Evolutionary conservation across 2,797 vertebrate genomes (phyloP).

Genomic region (Ctenosaura bakeri): DNA sequence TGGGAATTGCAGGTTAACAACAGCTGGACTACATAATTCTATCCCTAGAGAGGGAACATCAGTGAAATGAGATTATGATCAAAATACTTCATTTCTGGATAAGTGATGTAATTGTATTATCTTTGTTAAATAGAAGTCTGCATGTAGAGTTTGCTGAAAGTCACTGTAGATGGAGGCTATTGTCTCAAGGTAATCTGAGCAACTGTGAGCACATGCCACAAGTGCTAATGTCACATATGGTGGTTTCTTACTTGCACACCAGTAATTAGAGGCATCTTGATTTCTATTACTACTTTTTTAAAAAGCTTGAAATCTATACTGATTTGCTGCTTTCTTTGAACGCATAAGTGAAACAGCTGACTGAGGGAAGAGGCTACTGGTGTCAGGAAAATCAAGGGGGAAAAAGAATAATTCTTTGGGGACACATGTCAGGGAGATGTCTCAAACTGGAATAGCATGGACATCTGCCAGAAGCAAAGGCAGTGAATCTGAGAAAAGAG

Average conservation of each 20-base stretch:
- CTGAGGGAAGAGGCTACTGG: conserved; percentile 38
- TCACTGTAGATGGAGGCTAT: background rate
- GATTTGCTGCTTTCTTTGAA: conserved; percentile 44
- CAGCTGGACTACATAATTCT: no score
- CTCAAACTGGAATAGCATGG: conserved; percentile 51
- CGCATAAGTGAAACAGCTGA: conserved; percentile 44
- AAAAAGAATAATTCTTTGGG: conserved; percentile 38
- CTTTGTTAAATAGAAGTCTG: background rate
- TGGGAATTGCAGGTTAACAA: no score
- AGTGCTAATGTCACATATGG: background rate
- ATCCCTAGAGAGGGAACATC: background rate
- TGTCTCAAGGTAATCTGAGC: background rate
- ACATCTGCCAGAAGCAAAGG: conserved; percentile 59
- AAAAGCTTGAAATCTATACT: conserved; percentile 37
- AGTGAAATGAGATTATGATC: background rate
- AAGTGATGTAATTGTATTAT: background rate
- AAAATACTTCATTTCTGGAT: background rate
- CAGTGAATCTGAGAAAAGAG: conserved; percentile 2
- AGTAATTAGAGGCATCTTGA: background rate
- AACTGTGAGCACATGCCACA: background rate
- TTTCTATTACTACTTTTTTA: conserved; percentile 27
- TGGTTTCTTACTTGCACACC: background rate
- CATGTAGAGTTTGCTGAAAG: background rate
- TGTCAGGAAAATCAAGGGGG: conserved; percentile 56
- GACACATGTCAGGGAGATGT: conserved; percentile 52